Conservation (phyloP, 2,113 vertebrate species). For the Thalassoma bifasciatum region DNA sequence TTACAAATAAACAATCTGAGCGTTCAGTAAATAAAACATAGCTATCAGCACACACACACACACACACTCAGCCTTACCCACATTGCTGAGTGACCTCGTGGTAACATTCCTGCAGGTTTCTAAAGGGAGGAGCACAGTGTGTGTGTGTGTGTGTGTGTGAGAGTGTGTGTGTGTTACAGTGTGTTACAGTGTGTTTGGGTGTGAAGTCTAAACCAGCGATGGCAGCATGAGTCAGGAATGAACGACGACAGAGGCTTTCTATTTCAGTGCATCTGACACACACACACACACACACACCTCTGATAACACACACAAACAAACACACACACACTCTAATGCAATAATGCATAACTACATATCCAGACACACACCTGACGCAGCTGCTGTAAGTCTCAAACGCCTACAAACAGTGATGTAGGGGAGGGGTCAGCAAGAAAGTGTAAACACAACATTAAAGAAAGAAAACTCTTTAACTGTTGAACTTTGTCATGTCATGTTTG, state of each 20-base stretch:
- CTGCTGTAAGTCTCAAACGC: no score
- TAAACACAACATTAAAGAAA: no score
- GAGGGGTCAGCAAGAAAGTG: no score
- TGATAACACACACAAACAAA: constrained; percentile 57
- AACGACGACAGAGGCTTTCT: constrained; percentile 84
- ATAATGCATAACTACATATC: no score
- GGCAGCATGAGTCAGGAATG: constrained; percentile 86
- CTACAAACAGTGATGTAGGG: no score
- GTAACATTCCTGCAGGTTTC: constrained; percentile 54
- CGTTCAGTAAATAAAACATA: not conserved
- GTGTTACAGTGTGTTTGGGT: constrained; percentile 23
- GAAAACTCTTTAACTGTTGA: no score
- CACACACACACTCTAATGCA: constrained; percentile 7
- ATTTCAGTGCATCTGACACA: constrained; percentile 86
- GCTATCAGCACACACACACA: constrained; percentile 10
- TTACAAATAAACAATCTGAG: no score
- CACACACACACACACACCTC: constrained; percentile 46
- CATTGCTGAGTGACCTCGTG: constrained; percentile 47
- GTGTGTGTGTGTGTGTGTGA: constrained; percentile 2
- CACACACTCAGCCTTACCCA: constrained; percentile 22
- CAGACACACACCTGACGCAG: no score
- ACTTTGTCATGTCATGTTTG: no score
- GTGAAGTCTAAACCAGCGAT: constrained; percentile 77
- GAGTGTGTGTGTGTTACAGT: not conserved
- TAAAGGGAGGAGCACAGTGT: constrained; percentile 27